Evolutionary conservation across 2,797 vertebrate genomes (phyloP).

Genomic region (Gymnothorax reevesii): DNA sequence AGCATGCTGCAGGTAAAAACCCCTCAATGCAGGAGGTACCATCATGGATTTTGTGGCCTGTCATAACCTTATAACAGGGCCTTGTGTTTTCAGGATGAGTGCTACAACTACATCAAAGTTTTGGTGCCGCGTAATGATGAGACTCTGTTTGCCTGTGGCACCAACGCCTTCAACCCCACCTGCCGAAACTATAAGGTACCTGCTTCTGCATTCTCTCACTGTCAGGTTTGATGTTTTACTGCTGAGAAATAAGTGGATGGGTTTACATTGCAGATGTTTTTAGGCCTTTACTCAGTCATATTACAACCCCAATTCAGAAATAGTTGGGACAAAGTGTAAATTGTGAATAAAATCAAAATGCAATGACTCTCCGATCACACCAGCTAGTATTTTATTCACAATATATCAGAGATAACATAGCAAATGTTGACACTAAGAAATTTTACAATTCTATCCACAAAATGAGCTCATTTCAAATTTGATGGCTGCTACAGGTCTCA

Average conservation of each 20-base stretch:
- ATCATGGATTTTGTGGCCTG: slow-evolving; percentile 28
- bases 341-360: too few relatives aligned
- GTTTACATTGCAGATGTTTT: background rate
- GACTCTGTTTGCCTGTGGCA: slow-evolving; percentile 89
- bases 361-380: too few relatives aligned
- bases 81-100: slow-evolving; percentile 81
- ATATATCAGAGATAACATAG: too few relatives aligned
- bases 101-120: slow-evolving; percentile 95
- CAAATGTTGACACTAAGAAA: too few relatives aligned
- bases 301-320: too few relatives aligned
- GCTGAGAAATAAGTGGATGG: background rate
- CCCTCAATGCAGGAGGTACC: slow-evolving; percentile 26
- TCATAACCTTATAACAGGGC: slow-evolving; percentile 33
- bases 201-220: background rate
- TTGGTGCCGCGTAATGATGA: slow-evolving; percentile 83
- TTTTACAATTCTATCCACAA: too few relatives aligned
- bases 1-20: slow-evolving; percentile 13
- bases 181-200: slow-evolving; percentile 91
- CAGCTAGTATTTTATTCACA: too few relatives aligned
- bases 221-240: background rate
- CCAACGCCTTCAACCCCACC: slow-evolving; percentile 91
- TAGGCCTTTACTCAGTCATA: too few relatives aligned
- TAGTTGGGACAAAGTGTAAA: too few relatives aligned
- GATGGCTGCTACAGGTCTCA: too few relatives aligned
- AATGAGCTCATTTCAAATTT: too few relatives aligned